A percentile compares a stretch with the other conserved stretches of the same genome.
phyloP scores from a whole-genome alignment of 1,140 invertebrate species.

The Bombus terrestris region DNA sequence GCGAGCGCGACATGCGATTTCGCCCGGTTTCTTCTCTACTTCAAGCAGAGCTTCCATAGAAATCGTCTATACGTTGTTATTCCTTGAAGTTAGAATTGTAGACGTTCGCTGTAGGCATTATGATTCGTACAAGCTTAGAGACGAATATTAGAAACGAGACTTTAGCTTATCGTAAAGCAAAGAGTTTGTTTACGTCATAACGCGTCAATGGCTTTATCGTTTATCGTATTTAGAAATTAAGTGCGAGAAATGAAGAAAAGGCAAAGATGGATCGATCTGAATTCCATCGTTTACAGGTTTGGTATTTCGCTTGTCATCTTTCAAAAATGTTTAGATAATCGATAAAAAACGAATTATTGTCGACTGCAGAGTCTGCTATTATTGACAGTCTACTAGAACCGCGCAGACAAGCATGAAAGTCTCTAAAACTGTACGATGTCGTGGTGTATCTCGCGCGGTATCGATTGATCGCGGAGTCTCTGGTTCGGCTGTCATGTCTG shows the following conservation, averaged over 20 bases:
- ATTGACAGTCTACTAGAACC: neutral
- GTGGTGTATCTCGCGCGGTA: neutral
- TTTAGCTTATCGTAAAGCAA: too few species aligned
- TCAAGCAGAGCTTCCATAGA: neutral
- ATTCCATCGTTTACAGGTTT: neutral
- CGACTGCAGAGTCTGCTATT: too few species aligned
- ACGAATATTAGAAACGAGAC: neutral
- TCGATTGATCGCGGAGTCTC: neutral
- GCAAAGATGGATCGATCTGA: too few species aligned
- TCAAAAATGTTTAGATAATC: neutral
- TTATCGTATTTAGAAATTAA: too few species aligned
- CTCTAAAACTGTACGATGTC: neutral
- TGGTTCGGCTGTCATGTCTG: constrained; percentile 18
- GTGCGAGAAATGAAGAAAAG: too few species aligned
- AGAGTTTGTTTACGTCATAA: too few species aligned
- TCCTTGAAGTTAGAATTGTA: neutral
- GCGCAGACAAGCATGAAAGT: neutral
- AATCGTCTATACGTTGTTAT: neutral
- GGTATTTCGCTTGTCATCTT: neutral
- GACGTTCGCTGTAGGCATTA: neutral
- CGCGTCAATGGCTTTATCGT: too few species aligned
- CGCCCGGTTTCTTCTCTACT: neutral
- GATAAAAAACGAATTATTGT: neutral
- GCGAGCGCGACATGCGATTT: neutral
- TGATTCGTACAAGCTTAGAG: neutral